Evolutionary conservation across 2,797 vertebrate species (phyloP), one percentile per base, ranked within the genome.

Genomic region (Pygocentrus nattereri): DNA sequence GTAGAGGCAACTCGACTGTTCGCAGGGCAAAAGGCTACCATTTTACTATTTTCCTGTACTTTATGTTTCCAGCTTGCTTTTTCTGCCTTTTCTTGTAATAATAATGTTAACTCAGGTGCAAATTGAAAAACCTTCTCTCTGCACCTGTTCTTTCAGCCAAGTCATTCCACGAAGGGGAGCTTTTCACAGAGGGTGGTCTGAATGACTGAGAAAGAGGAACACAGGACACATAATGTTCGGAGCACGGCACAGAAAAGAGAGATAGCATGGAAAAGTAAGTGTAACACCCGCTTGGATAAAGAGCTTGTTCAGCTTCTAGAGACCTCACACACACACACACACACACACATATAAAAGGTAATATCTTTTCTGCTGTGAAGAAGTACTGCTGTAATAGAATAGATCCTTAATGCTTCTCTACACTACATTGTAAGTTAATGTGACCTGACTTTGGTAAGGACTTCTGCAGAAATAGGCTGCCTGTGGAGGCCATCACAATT

Each of bases 261-360:
- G 34, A 54, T 19, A 64, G 47, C 52, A 62, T 73, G 30, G 47
- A 69, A 70, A 38, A 58, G 54, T 79, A 79, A 41, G 54, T 25
- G 12, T 62, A 79, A 74, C 62, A 83, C 81, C 81, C 74, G 76
- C 81, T n/a, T 79, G 81, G 54, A 68, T 72, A 83, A 74, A 69
- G 75, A 56, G 73, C 62, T 19, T 18, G 61, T 56, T 38, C 31
- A 23, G 56, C 18, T 44, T 44, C 18, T 56, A 19, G 30, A 58
- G 54, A 78, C 79, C 65, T 81, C 52, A 82, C 54, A 74, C 38
- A 79, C 62, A 70, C 64, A 56, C 52, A 68, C 68, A 47, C 12
- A 72, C 67, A 61, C 41, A 72, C 68, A 50, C 64, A 41, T 3
- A 34, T 10, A 52, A 34, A 71, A 71, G 21, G 23, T 15, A 25